Base-by-base conservation (phyloP, 2,888 invertebrate genomes). In the Tetramorium bicarinatum region DNA sequence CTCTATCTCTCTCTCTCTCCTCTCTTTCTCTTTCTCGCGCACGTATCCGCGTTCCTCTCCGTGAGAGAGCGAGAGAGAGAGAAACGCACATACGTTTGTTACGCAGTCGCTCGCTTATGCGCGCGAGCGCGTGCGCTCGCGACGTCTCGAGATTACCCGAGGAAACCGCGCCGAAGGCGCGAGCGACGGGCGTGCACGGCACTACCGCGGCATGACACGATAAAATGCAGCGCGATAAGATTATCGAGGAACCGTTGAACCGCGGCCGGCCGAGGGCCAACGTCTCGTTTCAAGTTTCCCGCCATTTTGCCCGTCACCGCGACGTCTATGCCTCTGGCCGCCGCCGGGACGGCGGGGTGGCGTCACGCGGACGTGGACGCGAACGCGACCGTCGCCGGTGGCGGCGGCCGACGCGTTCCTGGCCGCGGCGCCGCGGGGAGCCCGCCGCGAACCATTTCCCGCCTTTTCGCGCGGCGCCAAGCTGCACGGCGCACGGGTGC, bases 211-310 rank as follows among this genome's bases (percentile, higher is more conserved):
- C 85, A 64, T 71, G 44, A 64, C 56, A 85, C 47, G 87, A 89
- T 90, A 89, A 34, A 89, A 89, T 89, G 72, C 82, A 47, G 54
- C 62, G 83, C 88, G 92, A 93, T 93, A 92, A 93, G 92, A 90
- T 89, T 91, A 91, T 90, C 89, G 80, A 88, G 85, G 88, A 34
- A 91, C 89, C 91, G 87, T 91, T 91, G 88, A 92, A 91, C 90
- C 83, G 74, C 67, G 83, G 47, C 15, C 61, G 69, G 64, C n/a
- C 29, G n/a, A 18, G 34, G 52, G 52, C 44, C 54, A 49, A 44
- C 21, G 75, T 64, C 83, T 74, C 86, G 82, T 87, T 34, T 88
- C 87, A 87, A 90, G 88, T 89, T 90, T 90, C 90, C 90, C 90
- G 90, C 90, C 89, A 90, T 90, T 90, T 90, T 90, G 84, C 77